Percentiles rank a stretch among this genome's conserved stretches.
Conservation (phyloP, 1,140 invertebrate genomes). For the Onthophagus taurus region DNA sequence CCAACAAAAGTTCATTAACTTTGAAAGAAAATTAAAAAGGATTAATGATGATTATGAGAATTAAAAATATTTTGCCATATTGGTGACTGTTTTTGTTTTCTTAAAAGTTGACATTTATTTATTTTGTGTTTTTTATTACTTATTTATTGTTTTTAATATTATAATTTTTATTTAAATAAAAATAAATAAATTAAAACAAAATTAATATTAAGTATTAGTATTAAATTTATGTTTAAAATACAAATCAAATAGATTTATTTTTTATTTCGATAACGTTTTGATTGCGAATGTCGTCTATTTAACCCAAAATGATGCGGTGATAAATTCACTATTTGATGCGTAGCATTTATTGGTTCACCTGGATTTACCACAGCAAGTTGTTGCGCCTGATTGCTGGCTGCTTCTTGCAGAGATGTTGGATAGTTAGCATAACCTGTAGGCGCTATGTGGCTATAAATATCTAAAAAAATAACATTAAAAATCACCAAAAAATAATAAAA, state of each 20-base stretch:
- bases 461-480: too few relatives aligned
- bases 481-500: too few relatives aligned
- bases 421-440: slow-evolving; percentile 4
- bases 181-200: too few relatives aligned
- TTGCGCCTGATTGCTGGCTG: neutral
- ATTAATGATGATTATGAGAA: neutral
- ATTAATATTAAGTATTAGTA: too few relatives aligned
- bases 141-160: too few relatives aligned
- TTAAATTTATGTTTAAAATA: too few relatives aligned
- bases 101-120: slow-evolving; percentile 21
- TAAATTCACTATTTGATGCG: slow-evolving; percentile 4
- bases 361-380: neutral
- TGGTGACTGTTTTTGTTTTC: slow-evolving; percentile 26
- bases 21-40: slow-evolving; percentile 12
- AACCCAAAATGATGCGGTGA: neutral
- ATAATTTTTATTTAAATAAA: slow-evolving; percentile 1
- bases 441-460: too few relatives aligned
- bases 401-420: slow-evolving; percentile 5
- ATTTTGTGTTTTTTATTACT: slow-evolving; percentile 27
- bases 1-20: slow-evolving; percentile 28
- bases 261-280: too few relatives aligned
- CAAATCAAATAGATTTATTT: too few relatives aligned
- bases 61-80: slow-evolving; percentile 25
- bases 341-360: neutral
- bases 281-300: slow-evolving; percentile 1